Base-by-base conservation (phyloP, 2,113 vertebrate species). In the Tautogolabrus adspersus region DNA sequence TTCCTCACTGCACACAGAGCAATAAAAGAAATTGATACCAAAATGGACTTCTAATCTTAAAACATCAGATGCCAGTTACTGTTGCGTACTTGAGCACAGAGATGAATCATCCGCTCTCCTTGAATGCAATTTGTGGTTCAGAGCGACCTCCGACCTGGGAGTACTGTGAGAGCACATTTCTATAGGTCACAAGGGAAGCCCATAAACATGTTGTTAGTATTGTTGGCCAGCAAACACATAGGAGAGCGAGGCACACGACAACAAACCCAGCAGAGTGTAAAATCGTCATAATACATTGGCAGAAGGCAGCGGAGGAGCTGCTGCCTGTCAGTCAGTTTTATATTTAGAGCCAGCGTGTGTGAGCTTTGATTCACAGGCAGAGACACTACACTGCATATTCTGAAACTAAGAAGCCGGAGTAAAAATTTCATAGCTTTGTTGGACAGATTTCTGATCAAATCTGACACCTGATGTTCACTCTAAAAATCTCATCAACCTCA, bases 11-110 rank as follows among this genome's bases (percentile, higher is more conserved):
- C 59, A 22, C 56, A 21, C 44, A 22, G 6, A 40, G 56, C 62
- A 76, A 85, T 88, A 87, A 88, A 85, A 73, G 3, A 83, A 77
- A 87, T 22, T 65, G 56, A 84, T 70, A 73, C 72, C 66, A 83
- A 87, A 87, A 85, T 79, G 75, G 77, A 78, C 62, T 62, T 54
- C 68, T 57, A 81, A 75, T 82, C 57, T 75, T 49, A 77, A 76
- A 81, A 68, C 18, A 66, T 57, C 46, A 57, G 9, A 56, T 70
- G 60, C 74, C 47, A 66, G 82, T 82, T 82, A 72, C 49, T 78
- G 51, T 23, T 0, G 52, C 2, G 22, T 55, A 79, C 80, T 56
- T 75, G 42, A 84, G 75, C 51, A 10, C 42, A 61, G 15, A 56
- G 64, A 83, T 70, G 62, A 87, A 85, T 85, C 73, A 76, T 75